Evolutionary conservation across 2,888 invertebrate species (phyloP).

Genomic region (Willowsia nigromaculata): DNA sequence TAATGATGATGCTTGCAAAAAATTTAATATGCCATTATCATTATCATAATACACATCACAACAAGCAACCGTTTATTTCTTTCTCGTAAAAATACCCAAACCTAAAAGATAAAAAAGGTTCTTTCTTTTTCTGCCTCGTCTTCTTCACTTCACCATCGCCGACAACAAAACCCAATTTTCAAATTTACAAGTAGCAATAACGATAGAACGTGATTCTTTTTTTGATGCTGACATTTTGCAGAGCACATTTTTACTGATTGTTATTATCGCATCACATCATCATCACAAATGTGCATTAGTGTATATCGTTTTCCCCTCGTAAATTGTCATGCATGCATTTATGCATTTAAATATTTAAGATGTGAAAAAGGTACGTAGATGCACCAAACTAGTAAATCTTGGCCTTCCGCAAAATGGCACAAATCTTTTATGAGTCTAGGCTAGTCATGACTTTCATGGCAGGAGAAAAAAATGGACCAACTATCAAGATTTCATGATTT

Average conservation of each 20-base stretch:
- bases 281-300: neutral
- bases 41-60: constrained; percentile 24
- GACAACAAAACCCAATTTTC: neutral
- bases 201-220: constrained; percentile 42
- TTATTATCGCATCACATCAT: constrained; percentile 25
- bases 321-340: neutral
- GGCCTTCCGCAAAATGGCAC: constrained; percentile 51
- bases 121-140: neutral
- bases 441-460: constrained; percentile 55
- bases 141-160: neutral
- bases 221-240: constrained; percentile 32
- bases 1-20: constrained; percentile 25
- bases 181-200: constrained; percentile 29
- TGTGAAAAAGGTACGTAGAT: neutral
- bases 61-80: neutral
- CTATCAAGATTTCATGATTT: constrained; percentile 44
- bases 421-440: constrained; percentile 49
- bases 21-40: constrained; percentile 27
- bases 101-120: neutral
- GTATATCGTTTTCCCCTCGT: neutral
- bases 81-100: neutral
- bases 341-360: neutral
- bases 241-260: constrained; percentile 25
- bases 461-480: constrained; percentile 20
- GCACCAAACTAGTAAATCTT: neutral